A percentile compares a stretch with the other conserved stretches of the same genome.
phyloP scores from a whole-genome alignment of 1,140 invertebrate genomes.

The Macrobrachium nipponense region DNA sequence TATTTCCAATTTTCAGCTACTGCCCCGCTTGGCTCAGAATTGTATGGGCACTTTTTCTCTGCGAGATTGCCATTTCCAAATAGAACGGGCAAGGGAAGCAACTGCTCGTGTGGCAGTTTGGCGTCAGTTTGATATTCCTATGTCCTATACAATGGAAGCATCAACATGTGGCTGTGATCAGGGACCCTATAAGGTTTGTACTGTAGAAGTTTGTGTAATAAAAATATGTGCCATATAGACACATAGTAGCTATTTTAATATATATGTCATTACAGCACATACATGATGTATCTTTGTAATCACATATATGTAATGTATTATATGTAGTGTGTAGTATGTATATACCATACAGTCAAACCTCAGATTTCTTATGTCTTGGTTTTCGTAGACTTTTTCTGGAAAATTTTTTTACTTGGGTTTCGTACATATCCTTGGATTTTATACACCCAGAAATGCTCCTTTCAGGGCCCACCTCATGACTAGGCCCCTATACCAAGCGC shows the following conservation, averaged over 20 bases:
- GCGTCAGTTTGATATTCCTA: constrained; percentile 81
- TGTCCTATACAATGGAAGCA: constrained; percentile 88
- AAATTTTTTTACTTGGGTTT: too few relatives aligned
- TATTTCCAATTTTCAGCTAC: constrained; percentile 70
- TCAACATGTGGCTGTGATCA: constrained; percentile 88
- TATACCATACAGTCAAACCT: too few relatives aligned
- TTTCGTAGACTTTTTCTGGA: too few relatives aligned
- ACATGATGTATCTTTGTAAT: neutral
- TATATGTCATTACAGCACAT: neutral
- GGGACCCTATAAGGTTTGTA: constrained; percentile 77
- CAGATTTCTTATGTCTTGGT: too few relatives aligned
- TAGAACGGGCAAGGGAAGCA: constrained; percentile 83
- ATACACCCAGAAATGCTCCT: too few relatives aligned
- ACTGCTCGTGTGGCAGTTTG: constrained; percentile 88
- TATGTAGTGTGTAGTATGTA: too few relatives aligned
- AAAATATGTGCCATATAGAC: neutral
- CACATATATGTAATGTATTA: too few relatives aligned
- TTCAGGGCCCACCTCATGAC: too few relatives aligned
- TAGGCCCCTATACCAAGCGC: too few relatives aligned
- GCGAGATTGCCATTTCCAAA: constrained; percentile 81
- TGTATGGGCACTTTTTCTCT: constrained; percentile 79
- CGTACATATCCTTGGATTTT: too few relatives aligned
- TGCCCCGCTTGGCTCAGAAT: constrained; percentile 79
- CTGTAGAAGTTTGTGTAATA: neutral
- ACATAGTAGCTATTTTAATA: neutral